Percentiles rank a stretch among this genome's conserved stretches.
Conservation (phyloP, 1,140 invertebrate species). For the Caenorhabditis inopinata region DNA sequence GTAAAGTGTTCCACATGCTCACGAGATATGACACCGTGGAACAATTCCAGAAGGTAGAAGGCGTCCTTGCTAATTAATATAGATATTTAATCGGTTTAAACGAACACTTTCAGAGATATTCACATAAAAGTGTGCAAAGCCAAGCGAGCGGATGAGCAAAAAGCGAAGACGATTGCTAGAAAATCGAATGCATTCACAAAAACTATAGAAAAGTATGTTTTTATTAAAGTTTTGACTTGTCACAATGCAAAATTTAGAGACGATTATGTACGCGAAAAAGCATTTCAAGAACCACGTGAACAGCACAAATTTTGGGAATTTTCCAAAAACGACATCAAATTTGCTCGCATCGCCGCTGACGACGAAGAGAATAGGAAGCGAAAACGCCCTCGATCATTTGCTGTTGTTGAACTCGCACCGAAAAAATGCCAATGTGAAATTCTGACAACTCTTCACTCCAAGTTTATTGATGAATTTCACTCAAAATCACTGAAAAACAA, state of each 20-base stretch:
- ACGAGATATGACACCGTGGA: not conserved
- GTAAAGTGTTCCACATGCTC: not conserved
- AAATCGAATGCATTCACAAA: not conserved
- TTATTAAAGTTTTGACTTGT: not conserved
- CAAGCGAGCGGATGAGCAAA: not conserved
- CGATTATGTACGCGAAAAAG: not conserved
- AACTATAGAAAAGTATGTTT: conserved; percentile 1
- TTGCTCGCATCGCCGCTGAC: not conserved
- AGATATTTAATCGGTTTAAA: too few relatives aligned
- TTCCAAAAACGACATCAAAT: not conserved
- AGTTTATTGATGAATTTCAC: not conserved
- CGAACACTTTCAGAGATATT: conserved; percentile 5
- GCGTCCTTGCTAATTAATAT: too few relatives aligned
- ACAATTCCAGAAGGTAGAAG: not conserved
- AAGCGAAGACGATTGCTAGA: not conserved
- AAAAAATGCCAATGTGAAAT: conserved; percentile 12
- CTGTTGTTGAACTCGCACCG: conserved; percentile 8
- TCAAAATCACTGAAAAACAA: not conserved
- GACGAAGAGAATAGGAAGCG: not conserved
- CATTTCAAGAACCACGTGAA: not conserved
- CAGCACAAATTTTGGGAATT: not conserved
- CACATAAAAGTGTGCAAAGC: not conserved
- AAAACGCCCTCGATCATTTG: conserved; percentile 5
- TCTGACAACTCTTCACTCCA: not conserved
- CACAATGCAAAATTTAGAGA: not conserved